Percentiles rank a stretch among this genome's conserved stretches.
phyloP scores from a whole-genome alignment of 2,113 vertebrate species.

The Ictalurus punctatus region DNA sequence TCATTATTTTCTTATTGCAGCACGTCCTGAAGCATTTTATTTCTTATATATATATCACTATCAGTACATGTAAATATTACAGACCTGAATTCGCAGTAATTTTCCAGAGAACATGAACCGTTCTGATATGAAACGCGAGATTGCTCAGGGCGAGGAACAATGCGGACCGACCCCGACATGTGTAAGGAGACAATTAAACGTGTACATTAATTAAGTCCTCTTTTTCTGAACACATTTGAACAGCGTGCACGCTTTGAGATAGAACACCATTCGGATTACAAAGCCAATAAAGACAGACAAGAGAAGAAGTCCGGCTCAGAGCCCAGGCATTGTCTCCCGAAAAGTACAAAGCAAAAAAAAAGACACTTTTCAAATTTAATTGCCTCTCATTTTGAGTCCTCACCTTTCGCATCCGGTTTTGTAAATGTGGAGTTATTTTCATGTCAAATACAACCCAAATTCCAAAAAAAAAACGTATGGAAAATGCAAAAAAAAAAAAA shows the following conservation, averaged over 20 bases:
- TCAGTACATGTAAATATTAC: not conserved
- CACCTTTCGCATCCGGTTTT: not conserved
- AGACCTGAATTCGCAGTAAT: not conserved
- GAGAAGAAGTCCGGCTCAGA: not conserved
- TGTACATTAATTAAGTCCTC: slow-evolving; percentile 86
- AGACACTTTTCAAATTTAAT: not conserved
- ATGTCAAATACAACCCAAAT: not conserved
- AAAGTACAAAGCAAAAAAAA: not conserved
- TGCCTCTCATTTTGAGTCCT: not conserved
- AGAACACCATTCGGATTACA: slow-evolving; percentile 49
- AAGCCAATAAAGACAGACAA: slow-evolving; percentile 35
- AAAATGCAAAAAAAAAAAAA: too few relatives aligned
- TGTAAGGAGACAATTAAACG: slow-evolving; percentile 85
- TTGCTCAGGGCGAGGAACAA: slow-evolving; percentile 78
- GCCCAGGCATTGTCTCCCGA: not conserved
- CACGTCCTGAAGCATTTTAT: not conserved
- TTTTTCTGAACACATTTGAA: slow-evolving; percentile 75
- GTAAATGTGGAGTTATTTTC: not conserved
- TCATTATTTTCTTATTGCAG: not conserved
- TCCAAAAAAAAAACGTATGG: too few relatives aligned
- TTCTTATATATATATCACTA: not conserved
- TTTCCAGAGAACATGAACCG: not conserved
- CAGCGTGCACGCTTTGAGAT: slow-evolving; percentile 67
- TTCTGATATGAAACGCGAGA: slow-evolving; percentile 8
- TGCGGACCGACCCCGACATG: slow-evolving; percentile 85